Base-by-base conservation (phyloP, 2,888 invertebrate species). In the Sminthurinus aureus region DNA sequence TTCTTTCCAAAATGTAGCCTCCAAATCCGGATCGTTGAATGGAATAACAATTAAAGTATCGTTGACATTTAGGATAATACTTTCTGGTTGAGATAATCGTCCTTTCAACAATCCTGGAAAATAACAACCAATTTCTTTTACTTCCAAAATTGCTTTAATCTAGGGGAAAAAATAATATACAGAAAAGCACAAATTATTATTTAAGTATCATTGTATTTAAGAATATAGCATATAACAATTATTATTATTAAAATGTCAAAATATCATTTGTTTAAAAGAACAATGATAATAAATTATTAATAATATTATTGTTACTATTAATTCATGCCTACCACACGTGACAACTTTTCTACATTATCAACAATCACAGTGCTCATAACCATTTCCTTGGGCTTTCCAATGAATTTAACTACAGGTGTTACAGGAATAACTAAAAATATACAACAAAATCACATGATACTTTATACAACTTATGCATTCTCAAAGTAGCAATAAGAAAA, bases 61-160 rank as follows among this genome's bases (percentile, higher is more conserved):
- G 4, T 22, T 66, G 2, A 79, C 51, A 51, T 79, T 79, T 20
- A 77, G 18, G 0, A 77, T 24, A n/a, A 77, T 22, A 24, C 24
- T n/a, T n/a, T 64, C 20, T 2, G 77, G 77, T 24, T n/a, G 4
- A 64, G 58, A 20, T 6, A 69, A 69, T 18, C 51, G 51, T 20
- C 69, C 79, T 15, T 18, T 20, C 4, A 38, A 50, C 8, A 69
- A 18, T 50, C 71, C 79, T 13, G 79, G 79, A 22, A 79, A n/a
- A 51, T 79, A 79, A 51, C 79, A 79, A 67, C 79, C 79, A 13
- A 79, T 22, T 51, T 51, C 79, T 67, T 79, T 38, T 1, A 38
- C 51, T 69, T 69, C 26, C 20, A 13, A 20, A 24, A 71, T 13
- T 20, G 20, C 13, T 71, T 71, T 71, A 18, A 71, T 24, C 71